Evolutionary conservation across 2,797 vertebrate species (phyloP).

Genomic region (Crypturellus tataupa): DNA sequence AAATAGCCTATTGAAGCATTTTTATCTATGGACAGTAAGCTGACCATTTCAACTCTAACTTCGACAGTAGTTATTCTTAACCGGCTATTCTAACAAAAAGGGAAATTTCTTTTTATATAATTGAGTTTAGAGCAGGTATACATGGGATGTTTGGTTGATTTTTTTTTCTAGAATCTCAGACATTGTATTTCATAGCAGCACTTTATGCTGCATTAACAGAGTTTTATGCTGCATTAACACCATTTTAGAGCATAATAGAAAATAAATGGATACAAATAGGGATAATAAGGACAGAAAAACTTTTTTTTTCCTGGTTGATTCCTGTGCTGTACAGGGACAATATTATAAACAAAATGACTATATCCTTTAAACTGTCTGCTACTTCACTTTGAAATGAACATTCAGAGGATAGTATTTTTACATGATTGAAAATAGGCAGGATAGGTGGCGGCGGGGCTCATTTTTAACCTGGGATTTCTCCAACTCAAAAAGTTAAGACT

Average conservation of each 20-base stretch:
- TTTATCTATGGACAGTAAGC: neutral
- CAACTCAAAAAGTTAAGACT: neutral
- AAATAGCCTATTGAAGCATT: neutral
- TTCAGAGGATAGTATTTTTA: neutral
- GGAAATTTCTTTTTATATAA: neutral
- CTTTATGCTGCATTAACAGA: slow-evolving; percentile 51
- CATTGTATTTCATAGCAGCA: slow-evolving; percentile 6
- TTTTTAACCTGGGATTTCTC: neutral
- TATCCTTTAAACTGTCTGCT: neutral
- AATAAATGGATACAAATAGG: slow-evolving; percentile 30
- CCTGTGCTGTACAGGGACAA: neutral
- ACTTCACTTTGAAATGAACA: neutral
- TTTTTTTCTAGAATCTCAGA: slow-evolving; percentile 27
- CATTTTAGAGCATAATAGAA: slow-evolving; percentile 38
- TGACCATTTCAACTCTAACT: neutral
- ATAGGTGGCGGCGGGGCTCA: neutral
- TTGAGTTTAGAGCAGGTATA: slow-evolving; percentile 6
- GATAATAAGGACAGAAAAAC: slow-evolving; percentile 7
- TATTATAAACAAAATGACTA: neutral
- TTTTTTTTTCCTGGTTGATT: neutral
- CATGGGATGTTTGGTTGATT: neutral
- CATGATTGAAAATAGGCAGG: neutral
- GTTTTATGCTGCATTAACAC: slow-evolving; percentile 22
- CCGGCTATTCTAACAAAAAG: neutral
- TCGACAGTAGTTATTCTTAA: neutral